Evolutionary conservation across 1,140 invertebrate genomes (phyloP).

Genomic region (Armadillidium nasatum): DNA sequence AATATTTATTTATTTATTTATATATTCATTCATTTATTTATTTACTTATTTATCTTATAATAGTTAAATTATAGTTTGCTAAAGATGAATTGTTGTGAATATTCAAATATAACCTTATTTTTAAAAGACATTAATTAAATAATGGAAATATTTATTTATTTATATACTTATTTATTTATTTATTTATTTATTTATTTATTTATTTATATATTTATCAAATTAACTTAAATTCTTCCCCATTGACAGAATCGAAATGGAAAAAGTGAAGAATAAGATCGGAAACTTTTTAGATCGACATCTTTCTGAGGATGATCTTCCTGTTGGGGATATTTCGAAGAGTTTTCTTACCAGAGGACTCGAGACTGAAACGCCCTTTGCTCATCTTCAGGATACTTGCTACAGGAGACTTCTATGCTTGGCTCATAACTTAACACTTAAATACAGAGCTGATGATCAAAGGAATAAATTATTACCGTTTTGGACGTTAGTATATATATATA

Average conservation of each 20-base stretch:
- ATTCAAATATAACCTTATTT: no score
- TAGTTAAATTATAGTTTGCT: no score
- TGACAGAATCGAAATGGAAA: background rate
- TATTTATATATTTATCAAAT: no score
- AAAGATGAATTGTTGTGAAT: no score
- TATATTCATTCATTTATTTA: no score
- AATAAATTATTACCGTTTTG: background rate
- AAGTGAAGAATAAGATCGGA: background rate
- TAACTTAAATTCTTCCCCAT: background rate
- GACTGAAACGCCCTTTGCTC: background rate
- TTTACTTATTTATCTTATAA: no score
- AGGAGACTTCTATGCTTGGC: background rate
- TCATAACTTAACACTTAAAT: background rate
- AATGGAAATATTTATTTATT: no score
- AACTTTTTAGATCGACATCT: background rate
- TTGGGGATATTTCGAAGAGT: background rate
- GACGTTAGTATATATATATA: background rate
- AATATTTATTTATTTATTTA: no score
- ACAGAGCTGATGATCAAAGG: background rate
- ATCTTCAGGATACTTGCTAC: background rate
- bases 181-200: no score
- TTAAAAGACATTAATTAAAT: no score
- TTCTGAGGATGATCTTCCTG: background rate
- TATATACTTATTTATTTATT: no score
- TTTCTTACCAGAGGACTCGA: background rate